Percentiles rank a stretch among this genome's conserved stretches.
Conservation (phyloP, 2,888 invertebrate species). For the Cosmia trapezina region DNA sequence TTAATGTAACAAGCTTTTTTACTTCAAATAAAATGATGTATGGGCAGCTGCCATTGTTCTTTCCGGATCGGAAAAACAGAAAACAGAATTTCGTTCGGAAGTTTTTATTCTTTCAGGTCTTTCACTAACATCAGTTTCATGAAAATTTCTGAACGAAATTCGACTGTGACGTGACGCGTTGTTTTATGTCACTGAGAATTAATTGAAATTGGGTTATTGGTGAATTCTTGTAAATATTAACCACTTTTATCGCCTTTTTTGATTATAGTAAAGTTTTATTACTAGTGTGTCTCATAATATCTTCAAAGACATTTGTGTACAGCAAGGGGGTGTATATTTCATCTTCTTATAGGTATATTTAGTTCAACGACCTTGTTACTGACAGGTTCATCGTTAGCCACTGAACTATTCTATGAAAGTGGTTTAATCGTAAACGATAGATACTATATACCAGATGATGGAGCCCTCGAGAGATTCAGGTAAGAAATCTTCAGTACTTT, state of each 20-base stretch:
- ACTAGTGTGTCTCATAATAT: conserved; percentile 70
- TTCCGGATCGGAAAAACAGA: not conserved
- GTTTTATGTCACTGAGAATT: conserved; percentile 79
- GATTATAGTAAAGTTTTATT: conserved; percentile 49
- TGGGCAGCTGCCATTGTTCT: too few species aligned
- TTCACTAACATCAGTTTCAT: not conserved
- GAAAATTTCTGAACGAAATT: conserved; percentile 69
- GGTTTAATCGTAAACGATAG: conserved; percentile 79
- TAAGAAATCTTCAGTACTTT: conserved; percentile 69
- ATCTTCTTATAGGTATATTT: conserved; percentile 86
- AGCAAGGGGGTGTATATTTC: conserved; percentile 78
- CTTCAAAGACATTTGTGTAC: conserved; percentile 68
- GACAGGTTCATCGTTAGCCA: conserved; percentile 90
- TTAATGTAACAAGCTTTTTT: too few species aligned
- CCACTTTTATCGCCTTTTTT: conserved; percentile 46
- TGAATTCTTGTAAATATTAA: conserved; percentile 59
- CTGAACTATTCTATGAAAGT: conserved; percentile 88
- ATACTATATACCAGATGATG: conserved; percentile 82
- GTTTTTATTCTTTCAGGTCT: not conserved
- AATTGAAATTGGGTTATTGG: conserved; percentile 70
- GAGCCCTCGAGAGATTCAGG: conserved; percentile 89
- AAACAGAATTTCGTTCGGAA: conserved; percentile 16
- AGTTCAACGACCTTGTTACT: conserved; percentile 91
- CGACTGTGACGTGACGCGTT: conserved; percentile 83
- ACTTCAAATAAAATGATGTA: too few species aligned